Percentiles rank a stretch among this genome's conserved stretches.
These are phyloP conservation scores for Drosophila picticornis DNA, from an alignment of 2,888 invertebrate species.

Conservation along the genomic window DNA sequence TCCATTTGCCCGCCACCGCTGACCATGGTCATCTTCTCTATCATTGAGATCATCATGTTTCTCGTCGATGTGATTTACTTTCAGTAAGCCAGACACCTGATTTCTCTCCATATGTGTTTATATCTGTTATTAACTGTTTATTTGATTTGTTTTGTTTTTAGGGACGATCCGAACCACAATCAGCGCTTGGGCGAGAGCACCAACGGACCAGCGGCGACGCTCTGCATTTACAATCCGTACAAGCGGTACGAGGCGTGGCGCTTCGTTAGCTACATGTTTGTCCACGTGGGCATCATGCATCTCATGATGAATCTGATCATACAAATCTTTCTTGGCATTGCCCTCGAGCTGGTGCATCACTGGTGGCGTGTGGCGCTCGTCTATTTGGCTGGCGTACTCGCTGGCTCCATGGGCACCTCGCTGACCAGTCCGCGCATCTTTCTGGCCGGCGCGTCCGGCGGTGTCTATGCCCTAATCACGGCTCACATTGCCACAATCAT, in stretches of 20 bases:
- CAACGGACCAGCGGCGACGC: slow-evolving; percentile 91
- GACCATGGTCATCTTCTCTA: slow-evolving; percentile 95
- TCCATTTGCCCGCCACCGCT: slow-evolving; percentile 96
- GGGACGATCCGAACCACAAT: slow-evolving; percentile 84
- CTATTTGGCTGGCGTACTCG: slow-evolving; percentile 93
- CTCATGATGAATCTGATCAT: slow-evolving; percentile 95
- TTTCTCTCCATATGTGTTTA: neutral
- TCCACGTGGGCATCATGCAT: slow-evolving; percentile 96
- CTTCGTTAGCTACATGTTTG: slow-evolving; percentile 97
- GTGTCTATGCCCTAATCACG: slow-evolving; percentile 96
- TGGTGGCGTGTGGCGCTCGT: slow-evolving; percentile 96
- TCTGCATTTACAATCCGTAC: slow-evolving; percentile 95
- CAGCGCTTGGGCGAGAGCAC: slow-evolving; percentile 84
- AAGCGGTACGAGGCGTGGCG: slow-evolving; percentile 96
- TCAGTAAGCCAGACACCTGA: slow-evolving; percentile 73
- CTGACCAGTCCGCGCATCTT: slow-evolving; percentile 92
- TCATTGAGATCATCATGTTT: slow-evolving; percentile 93
- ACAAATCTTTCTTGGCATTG: slow-evolving; percentile 96
- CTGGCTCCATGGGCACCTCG: slow-evolving; percentile 93
- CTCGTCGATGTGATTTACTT: slow-evolving; percentile 85
- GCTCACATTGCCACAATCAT: slow-evolving; percentile 97
- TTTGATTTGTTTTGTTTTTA: slow-evolving; percentile 33
- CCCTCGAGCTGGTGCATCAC: slow-evolving; percentile 97
- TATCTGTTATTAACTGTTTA: neutral
- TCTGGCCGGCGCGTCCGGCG: slow-evolving; percentile 97